Evolutionary conservation across 2,797 vertebrate species (phyloP).

Genomic region (Danio kyathit): DNA sequence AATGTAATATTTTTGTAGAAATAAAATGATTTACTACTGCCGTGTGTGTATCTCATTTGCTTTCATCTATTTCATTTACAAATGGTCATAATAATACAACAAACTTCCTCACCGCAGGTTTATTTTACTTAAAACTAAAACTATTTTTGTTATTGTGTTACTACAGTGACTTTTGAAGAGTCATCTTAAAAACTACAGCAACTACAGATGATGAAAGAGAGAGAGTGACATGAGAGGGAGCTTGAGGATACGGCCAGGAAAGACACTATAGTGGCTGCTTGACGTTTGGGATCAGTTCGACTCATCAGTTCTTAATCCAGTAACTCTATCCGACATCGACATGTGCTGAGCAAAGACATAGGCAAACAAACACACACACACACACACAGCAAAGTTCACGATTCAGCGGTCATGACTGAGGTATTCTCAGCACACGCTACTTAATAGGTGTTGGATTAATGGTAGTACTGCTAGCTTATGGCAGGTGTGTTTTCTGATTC

Average conservation of each 20-base stretch:
- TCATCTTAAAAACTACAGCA: no score
- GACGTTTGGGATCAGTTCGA: slow-evolving; percentile 67
- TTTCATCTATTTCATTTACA: slow-evolving; percentile 1
- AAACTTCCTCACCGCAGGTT: background rate
- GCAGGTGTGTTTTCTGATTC: slow-evolving; percentile 8
- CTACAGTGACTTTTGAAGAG: background rate
- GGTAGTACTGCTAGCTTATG: background rate
- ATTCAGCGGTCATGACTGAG: slow-evolving; percentile 13
- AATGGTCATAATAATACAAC: background rate
- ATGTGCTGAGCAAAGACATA: slow-evolving; percentile 57
- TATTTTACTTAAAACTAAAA: background rate
- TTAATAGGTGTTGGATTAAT: background rate
- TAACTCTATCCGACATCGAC: slow-evolving; percentile 66
- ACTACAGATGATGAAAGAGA: background rate
- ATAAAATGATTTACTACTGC: background rate
- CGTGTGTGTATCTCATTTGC: background rate
- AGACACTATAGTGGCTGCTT: slow-evolving; percentile 36
- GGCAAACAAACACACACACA: slow-evolving; percentile 25
- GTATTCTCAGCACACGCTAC: slow-evolving; percentile 3
- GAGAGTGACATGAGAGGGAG: slow-evolving; percentile 15
- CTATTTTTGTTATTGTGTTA: background rate
- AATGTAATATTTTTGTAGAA: no score
- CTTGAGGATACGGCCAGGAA: background rate
- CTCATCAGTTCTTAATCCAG: slow-evolving; percentile 73
- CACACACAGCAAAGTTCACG: background rate